Evolutionary conservation across 2,797 vertebrate genomes (phyloP).

Genomic region (Myotis planiceps): DNA sequence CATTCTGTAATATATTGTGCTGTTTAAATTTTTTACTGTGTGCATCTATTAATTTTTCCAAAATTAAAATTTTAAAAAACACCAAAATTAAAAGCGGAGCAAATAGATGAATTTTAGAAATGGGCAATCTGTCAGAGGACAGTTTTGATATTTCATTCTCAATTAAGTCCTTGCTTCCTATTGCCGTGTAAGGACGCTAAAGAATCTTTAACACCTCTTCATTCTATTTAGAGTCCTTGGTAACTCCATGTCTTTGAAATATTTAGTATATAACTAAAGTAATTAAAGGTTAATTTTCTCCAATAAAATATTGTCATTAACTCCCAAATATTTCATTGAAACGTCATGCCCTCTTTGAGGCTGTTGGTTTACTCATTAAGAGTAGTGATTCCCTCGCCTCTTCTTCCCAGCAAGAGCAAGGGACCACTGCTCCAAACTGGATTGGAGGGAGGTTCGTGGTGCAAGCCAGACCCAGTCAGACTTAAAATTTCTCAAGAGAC

Average conservation of each 20-base stretch:
- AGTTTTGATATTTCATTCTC: background rate
- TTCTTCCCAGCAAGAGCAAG: background rate
- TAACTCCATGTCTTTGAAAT: conserved; percentile 6
- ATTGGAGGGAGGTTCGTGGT: background rate
- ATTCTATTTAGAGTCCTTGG: background rate
- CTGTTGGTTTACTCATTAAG: background rate
- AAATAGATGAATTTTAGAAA: background rate
- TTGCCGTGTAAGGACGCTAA: background rate
- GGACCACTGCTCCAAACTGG: background rate
- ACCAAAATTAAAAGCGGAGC: background rate
- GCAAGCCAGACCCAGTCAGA: background rate
- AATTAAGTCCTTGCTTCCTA: background rate
- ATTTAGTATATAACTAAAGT: background rate
- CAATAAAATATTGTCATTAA: background rate
- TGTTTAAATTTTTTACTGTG: background rate
- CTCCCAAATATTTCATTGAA: background rate
- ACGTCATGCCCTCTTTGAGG: background rate
- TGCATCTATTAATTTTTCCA: conserved; percentile 8
- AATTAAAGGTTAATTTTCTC: background rate
- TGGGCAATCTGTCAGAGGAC: background rate
- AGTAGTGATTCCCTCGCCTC: background rate
- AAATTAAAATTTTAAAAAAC: background rate
- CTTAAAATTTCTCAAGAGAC: background rate
- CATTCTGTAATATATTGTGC: background rate
- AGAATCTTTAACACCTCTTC: background rate